Base-by-base conservation (phyloP, 2,888 invertebrate genomes). In the Campoplex nolae region DNA sequence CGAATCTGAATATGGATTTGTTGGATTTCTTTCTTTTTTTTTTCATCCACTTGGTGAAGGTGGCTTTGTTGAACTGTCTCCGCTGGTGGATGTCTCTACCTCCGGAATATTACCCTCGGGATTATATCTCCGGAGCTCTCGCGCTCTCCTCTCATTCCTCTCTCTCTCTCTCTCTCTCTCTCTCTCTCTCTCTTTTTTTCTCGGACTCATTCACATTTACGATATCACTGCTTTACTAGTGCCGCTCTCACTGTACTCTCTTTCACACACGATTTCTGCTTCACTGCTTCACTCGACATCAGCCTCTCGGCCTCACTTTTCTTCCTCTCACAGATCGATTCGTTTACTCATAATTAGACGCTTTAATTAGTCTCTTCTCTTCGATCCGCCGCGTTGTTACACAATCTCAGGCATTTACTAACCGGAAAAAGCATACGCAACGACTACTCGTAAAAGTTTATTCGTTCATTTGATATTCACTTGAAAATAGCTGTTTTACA, bases 1-100 rank as follows among this genome's bases (percentile, higher is more conserved):
- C 92, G 91, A 92, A 92, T 91, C 90, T 93, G 93, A 92, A 93
- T 92, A 93, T 93, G 93, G 90, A 92, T 91, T 92, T 76, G 48
- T 54, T 73, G 54, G 28, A 76, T 76, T 76, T 75, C 68, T 68
- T 74, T 70, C 90, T 90, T 91, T 90, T 68, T 74, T 70, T 90
- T 90, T 91, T 90, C 90, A 83, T 89, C 83, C 89, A 89, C 90
- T 91, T 90, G 84, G 84, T 73, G 74, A 89, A 90, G 89, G 88
- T 89, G 91, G 62, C 91, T 92, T 93, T 93, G 93, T 93, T 90
- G 90, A 91, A 90, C 91, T 90, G 92, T 90, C 90, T 90, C 88
- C 88, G 88, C 83, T 87, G 68, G 81, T 77, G 58, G 71, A 77
- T 85, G 81, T 62, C 78, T 75, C 78, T 70, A 81, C 78, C 81